Base-by-base conservation (phyloP, 2,113 vertebrate genomes). In the Coptodon rendalli region DNA sequence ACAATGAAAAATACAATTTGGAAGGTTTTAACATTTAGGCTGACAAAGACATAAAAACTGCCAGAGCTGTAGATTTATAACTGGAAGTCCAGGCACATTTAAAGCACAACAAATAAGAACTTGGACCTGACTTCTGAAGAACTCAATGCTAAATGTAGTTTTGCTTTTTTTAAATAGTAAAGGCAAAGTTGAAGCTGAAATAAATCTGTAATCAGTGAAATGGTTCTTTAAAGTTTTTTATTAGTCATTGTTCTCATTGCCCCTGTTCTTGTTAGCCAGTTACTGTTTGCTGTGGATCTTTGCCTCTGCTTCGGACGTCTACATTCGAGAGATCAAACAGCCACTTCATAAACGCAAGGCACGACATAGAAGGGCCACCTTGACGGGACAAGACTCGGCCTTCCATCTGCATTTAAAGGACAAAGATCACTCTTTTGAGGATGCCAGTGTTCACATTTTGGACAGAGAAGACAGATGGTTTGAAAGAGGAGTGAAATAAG, bases 301-400 rank as follows among this genome's bases (percentile, higher is more conserved):
- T 76, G 14, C 4, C 43, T 76, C 14, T 48, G 22, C 4, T 48
- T 29, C 0, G 0, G 31, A 63, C 31, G 5, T 2, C 59, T n/a
- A 36, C 59, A 6, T 19, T 63, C 16, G 29, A 4, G 16, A 34
- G 29, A 63, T 29, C 0, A 63, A 19, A 63, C 59, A 34, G 59
- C 1, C 59, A 34, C 59, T 63, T 0, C 2, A 1, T 63, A 63
- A 1, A 61, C 5, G 0, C 14, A 19, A 0, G 16, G 59, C 59
- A 34, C 59, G 0, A 19, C 29, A 36, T 63, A 63, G 59, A 63
- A 36, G 59, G 16, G 31, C 59, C 59, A 63, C 0, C 5, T 63
- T 19, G 6, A 63, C 0, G 2, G 16, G 59, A 19, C 31, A 63
- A 34, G 59, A 63, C 17, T 10, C 1, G 2, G 3, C 57, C 31